phyloP scores from a whole-genome alignment of 1,140 invertebrate species.

The Drosophila tropicalis region DNA sequence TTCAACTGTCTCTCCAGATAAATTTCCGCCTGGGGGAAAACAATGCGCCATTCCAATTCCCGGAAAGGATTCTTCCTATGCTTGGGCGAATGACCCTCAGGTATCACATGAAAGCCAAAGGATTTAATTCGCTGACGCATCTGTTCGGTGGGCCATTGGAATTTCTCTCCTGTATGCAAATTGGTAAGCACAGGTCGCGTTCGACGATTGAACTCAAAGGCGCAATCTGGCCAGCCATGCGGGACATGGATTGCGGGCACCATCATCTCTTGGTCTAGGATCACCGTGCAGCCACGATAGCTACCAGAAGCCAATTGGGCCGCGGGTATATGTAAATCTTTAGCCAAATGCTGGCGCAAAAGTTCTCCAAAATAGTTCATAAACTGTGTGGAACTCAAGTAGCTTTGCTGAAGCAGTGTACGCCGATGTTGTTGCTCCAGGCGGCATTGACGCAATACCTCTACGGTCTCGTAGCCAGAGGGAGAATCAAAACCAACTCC shows the following conservation, averaged over 20 bases:
- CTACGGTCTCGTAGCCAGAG: conserved; percentile 59
- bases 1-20: conserved; percentile 89
- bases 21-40: conserved; percentile 89
- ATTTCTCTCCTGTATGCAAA: conserved; percentile 84
- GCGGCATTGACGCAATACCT: conserved; percentile 72
- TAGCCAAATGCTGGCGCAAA: conserved; percentile 85
- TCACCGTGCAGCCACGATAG: conserved; percentile 86
- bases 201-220: conserved; percentile 87
- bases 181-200: conserved; percentile 84
- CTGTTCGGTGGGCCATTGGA: conserved; percentile 87
- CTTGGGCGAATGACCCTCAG: conserved; percentile 87
- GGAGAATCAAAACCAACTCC: conserved; percentile 57
- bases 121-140: conserved; percentile 87
- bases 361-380: conserved; percentile 86
- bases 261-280: conserved; percentile 86
- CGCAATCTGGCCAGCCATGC: conserved; percentile 86
- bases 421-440: conserved; percentile 83
- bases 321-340: conserved; percentile 84
- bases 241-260: conserved; percentile 86
- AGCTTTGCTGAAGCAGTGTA: conserved; percentile 76
- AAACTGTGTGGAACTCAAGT: conserved; percentile 86
- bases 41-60: conserved; percentile 89
- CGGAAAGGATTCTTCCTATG: conserved; percentile 85
- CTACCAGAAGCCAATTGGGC: conserved; percentile 83
- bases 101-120: conserved; percentile 88